phyloP scores from a whole-genome alignment of 2,888 invertebrate species.

The Atherix ibis region DNA sequence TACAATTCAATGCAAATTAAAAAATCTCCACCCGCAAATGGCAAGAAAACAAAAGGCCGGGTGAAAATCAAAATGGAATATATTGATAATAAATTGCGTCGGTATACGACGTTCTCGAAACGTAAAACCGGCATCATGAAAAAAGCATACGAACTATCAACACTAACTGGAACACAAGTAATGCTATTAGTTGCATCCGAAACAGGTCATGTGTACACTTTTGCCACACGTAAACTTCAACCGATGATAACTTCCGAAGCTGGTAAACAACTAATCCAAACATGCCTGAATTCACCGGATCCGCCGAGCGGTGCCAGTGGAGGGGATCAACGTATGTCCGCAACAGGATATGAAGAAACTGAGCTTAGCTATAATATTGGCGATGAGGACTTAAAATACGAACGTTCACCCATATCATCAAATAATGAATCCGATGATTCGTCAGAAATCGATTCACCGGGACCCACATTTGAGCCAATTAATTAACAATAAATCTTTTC shows the following conservation, averaged over 20 bases:
- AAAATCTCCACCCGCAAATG: slow-evolving; percentile 83
- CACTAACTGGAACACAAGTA: slow-evolving; percentile 97
- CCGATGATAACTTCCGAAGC: slow-evolving; percentile 98
- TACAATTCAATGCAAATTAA: slow-evolving; percentile 60
- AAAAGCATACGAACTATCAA: slow-evolving; percentile 99
- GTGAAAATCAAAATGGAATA: slow-evolving; percentile 99
- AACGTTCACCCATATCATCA: slow-evolving; percentile 27
- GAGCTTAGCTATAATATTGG: slow-evolving; percentile 93
- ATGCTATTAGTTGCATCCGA: slow-evolving; percentile 98
- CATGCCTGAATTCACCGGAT: slow-evolving; percentile 94
- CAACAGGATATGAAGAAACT: slow-evolving; percentile 96
- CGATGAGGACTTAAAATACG: slow-evolving; percentile 83
- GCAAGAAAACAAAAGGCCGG: slow-evolving; percentile 96
- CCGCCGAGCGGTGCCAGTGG: slow-evolving; percentile 53
- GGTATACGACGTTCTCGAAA: slow-evolving; percentile 99
- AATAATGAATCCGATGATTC: slow-evolving; percentile 29
- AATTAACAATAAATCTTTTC: too few relatives aligned
- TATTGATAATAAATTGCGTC: slow-evolving; percentile 95
- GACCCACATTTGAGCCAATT: too few relatives aligned
- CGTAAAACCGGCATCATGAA: slow-evolving; percentile 99
- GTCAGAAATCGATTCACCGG: slow-evolving; percentile 26
- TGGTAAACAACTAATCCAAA: slow-evolving; percentile 95
- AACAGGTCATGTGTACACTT: slow-evolving; percentile 99
- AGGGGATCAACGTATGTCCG: slow-evolving; percentile 92
- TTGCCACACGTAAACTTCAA: slow-evolving; percentile 94